Conservation (phyloP, 1,140 invertebrate species). For the Papilio polytes region DNA sequence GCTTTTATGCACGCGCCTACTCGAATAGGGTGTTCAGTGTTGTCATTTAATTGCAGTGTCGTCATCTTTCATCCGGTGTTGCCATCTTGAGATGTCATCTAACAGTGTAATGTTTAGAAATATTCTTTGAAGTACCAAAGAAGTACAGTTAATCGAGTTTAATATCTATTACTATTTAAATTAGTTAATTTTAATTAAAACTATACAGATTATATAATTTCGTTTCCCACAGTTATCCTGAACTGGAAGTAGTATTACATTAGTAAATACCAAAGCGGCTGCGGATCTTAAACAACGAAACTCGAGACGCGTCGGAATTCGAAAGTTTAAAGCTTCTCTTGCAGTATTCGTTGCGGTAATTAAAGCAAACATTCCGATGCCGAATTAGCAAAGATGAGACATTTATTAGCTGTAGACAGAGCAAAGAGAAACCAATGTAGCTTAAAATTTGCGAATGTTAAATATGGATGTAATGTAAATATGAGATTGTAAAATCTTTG, state of each 20-base stretch:
- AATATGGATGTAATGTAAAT: neutral
- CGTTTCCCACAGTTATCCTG: neutral
- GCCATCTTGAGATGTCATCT: too few relatives aligned
- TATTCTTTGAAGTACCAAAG: too few relatives aligned
- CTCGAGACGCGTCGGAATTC: slow-evolving; percentile 19
- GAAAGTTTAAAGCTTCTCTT: slow-evolving; percentile 13
- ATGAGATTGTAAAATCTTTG: neutral
- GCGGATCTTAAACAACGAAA: slow-evolving; percentile 12
- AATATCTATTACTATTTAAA: neutral
- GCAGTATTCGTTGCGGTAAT: slow-evolving; percentile 23
- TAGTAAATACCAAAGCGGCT: slow-evolving; percentile 12
- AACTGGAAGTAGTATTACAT: neutral
- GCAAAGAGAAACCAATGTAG: neutral
- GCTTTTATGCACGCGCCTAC: too few relatives aligned
- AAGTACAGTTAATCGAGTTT: too few relatives aligned
- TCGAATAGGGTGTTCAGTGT: too few relatives aligned
- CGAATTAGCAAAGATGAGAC: slow-evolving; percentile 19
- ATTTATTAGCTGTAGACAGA: slow-evolving; percentile 6
- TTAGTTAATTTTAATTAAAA: neutral
- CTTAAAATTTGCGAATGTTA: neutral
- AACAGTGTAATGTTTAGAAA: too few relatives aligned
- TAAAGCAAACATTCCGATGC: slow-evolving; percentile 27
- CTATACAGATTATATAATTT: too few relatives aligned
- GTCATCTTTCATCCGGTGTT: too few relatives aligned
- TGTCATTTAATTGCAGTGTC: too few relatives aligned